phyloP scores from a whole-genome alignment of 2,888 invertebrate genomes.

The Heteromyza rotundicornis region DNA sequence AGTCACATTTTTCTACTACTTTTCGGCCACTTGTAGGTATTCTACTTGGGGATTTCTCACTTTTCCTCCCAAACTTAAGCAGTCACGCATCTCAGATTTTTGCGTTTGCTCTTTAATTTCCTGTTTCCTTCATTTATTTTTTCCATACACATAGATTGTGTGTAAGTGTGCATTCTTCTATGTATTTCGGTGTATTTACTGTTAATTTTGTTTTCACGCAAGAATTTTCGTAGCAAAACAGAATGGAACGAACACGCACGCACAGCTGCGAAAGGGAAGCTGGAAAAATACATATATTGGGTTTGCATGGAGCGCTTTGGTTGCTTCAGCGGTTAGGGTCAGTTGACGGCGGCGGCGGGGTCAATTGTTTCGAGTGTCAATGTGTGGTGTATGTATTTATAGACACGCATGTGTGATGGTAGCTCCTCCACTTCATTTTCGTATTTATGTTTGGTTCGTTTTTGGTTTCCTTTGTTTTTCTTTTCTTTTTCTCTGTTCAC shows the following conservation, averaged over 20 bases:
- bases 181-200: not conserved
- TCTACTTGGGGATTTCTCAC: not conserved
- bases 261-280: constrained; percentile 3
- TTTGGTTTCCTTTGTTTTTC: no score
- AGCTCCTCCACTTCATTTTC: not conserved
- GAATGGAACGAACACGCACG: constrained; percentile 14
- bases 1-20: no score
- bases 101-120: constrained; percentile 7
- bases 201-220: constrained; percentile 29
- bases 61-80: not conserved
- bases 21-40: no score
- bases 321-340: not conserved
- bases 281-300: not conserved
- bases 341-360: constrained; percentile 6
- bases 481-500: no score
- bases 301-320: not conserved
- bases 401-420: not conserved
- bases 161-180: constrained; percentile 9
- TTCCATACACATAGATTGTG: not conserved
- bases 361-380: constrained; percentile 14
- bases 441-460: not conserved
- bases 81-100: constrained; percentile 13
- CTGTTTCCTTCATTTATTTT: not conserved
- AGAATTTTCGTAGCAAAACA: constrained; percentile 48
- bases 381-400: not conserved